These are phyloP conservation scores for Hyperoplus lanceolatus DNA, from an alignment of 2,797 vertebrate species.

Conservation along the genomic window DNA sequence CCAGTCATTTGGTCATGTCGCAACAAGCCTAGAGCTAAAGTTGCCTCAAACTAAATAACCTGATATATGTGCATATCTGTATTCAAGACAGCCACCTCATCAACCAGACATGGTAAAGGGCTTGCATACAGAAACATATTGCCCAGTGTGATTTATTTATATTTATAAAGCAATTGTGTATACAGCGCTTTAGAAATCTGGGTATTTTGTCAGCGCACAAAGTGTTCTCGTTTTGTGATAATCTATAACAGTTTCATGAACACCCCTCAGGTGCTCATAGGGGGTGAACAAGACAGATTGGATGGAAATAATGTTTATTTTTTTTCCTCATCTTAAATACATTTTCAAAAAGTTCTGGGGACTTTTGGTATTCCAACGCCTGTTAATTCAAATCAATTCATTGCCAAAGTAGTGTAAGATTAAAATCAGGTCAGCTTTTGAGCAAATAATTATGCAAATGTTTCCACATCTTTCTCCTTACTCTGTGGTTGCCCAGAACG, in stretches of 20 bases:
- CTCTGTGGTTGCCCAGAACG: constrained; percentile 97
- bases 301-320: background rate
- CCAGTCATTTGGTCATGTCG: background rate
- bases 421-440: background rate
- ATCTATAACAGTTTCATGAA: background rate
- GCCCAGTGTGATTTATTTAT: background rate
- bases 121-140: background rate
- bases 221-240: background rate
- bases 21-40: background rate
- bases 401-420: background rate
- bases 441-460: background rate
- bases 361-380: background rate
- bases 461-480: constrained; percentile 70
- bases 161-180: background rate
- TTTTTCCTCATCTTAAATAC: background rate
- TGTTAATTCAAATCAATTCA: background rate
- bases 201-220: background rate
- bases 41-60: background rate
- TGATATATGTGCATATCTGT: background rate
- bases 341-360: background rate
- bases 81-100: background rate
- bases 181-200: background rate
- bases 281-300: background rate
- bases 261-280: background rate
- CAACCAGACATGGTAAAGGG: background rate